phyloP scores from a whole-genome alignment of 1,140 invertebrate species.

The fruit fly (Drosophila melanogaster) region DNA sequence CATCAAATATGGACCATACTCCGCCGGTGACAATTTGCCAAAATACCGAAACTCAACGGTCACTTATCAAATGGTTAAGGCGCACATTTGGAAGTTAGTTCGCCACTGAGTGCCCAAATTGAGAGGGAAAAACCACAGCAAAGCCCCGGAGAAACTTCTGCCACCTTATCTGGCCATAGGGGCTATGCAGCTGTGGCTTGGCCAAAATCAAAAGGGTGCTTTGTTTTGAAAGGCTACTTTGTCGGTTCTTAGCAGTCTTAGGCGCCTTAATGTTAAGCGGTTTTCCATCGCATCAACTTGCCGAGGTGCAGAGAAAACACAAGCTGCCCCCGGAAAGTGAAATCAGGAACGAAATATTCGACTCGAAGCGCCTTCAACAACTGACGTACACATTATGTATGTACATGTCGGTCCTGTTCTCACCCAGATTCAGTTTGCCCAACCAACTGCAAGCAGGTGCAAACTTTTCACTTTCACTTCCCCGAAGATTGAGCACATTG shows the following conservation, averaged over 20 bases:
- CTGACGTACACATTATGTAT: neutral
- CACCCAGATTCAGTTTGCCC: neutral
- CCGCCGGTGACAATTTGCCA: neutral
- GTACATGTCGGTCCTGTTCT: neutral
- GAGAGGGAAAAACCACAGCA: neutral
- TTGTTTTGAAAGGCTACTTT: slow-evolving; percentile 27
- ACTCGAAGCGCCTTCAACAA: no score
- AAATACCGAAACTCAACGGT: neutral
- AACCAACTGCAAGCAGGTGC: neutral
- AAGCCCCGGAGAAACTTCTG: neutral
- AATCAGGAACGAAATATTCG: neutral
- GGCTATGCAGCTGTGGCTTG: neutral
- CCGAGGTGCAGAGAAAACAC: neutral
- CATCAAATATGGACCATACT: neutral
- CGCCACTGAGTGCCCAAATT: neutral
- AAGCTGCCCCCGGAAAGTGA: neutral
- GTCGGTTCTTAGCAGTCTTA: slow-evolving; percentile 37
- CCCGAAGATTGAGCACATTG: no score
- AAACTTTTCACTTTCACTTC: neutral
- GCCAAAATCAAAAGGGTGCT: slow-evolving; percentile 9
- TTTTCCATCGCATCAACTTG: slow-evolving; percentile 2
- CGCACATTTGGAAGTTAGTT: neutral
- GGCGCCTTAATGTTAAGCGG: slow-evolving; percentile 22
- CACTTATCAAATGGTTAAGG: neutral
- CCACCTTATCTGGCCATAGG: neutral